These are phyloP conservation scores for Noctua comes DNA, from an alignment of 2,888 invertebrate species.

Conservation along the genomic window DNA sequence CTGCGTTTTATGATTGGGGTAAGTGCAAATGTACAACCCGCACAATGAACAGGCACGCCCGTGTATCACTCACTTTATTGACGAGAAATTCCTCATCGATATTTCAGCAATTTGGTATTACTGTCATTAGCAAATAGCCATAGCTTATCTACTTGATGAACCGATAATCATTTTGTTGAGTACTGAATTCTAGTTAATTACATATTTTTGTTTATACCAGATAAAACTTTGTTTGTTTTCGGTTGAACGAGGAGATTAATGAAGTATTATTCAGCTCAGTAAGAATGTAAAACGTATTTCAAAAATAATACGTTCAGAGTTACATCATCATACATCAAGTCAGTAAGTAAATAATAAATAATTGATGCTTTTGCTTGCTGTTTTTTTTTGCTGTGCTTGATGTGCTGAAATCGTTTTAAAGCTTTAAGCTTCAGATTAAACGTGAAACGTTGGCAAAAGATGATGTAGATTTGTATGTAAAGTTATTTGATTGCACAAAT, in stretches of 20 bases:
- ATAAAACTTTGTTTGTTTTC: not conserved
- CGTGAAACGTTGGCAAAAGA: constrained; percentile 6
- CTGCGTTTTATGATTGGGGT: not conserved
- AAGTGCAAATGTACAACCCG: not conserved
- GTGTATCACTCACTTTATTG: not conserved
- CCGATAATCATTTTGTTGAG: not conserved
- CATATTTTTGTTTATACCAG: not conserved
- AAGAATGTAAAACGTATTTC: not conserved
- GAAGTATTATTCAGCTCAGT: not conserved
- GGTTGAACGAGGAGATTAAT: not conserved
- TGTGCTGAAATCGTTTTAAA: constrained; percentile 14
- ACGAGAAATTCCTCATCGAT: not conserved
- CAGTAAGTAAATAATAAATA: constrained; percentile 19
- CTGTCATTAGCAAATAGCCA: not conserved
- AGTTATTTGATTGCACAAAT: not conserved
- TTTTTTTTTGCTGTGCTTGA: too few species aligned
- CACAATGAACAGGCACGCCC: not conserved
- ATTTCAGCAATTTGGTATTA: not conserved
- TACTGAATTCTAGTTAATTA: not conserved
- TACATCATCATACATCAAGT: too few species aligned
- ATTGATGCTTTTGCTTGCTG: too few species aligned
- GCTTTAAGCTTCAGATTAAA: constrained; percentile 8
- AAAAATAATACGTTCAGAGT: not conserved
- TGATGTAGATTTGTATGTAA: not conserved
- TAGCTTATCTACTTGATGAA: not conserved